Conservation (phyloP, 2,113 vertebrate species). For the Seriola rivoliana region DNA sequence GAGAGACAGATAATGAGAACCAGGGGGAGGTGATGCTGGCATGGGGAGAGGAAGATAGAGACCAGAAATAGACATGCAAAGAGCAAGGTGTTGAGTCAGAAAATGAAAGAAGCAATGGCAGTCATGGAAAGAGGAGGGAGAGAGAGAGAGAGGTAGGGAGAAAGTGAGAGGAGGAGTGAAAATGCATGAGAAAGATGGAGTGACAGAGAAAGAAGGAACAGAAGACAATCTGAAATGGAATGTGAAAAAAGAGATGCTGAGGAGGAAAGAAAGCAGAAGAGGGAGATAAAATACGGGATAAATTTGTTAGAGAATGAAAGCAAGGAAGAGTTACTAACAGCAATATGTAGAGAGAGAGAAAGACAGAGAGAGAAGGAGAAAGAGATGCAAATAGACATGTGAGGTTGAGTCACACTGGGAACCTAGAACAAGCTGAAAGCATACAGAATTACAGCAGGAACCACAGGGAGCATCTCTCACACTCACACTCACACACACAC, state of each 20-base stretch:
- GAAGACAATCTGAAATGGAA: slow-evolving; percentile 38
- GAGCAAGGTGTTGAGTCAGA: slow-evolving; percentile 85
- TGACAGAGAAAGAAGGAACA: slow-evolving; percentile 37
- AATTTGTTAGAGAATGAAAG: slow-evolving; percentile 39
- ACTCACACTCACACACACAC: slow-evolving; percentile 12
- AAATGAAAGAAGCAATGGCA: slow-evolving; percentile 77
- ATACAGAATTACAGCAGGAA: slow-evolving; percentile 62
- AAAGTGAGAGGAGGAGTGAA: slow-evolving; percentile 23
- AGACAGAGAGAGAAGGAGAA: slow-evolving; percentile 1
- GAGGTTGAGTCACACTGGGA: slow-evolving; percentile 79
- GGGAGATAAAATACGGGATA: not conserved
- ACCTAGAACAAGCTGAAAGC: slow-evolving; percentile 70
- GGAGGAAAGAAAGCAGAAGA: slow-evolving; percentile 30
- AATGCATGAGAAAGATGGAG: slow-evolving; percentile 27
- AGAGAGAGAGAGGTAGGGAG: slow-evolving; percentile 4
- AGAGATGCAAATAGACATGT: slow-evolving; percentile 70
- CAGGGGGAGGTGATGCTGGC: slow-evolving; percentile 82
- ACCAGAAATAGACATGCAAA: slow-evolving; percentile 87
- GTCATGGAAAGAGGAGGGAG: slow-evolving; percentile 42
- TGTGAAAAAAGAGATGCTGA: slow-evolving; percentile 2
- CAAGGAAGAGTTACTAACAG: slow-evolving; percentile 35
- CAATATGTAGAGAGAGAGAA: slow-evolving; percentile 32
- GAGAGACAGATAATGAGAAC: slow-evolving; percentile 83
- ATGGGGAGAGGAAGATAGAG: slow-evolving; percentile 81
- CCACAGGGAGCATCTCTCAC: slow-evolving; percentile 47